These are phyloP conservation scores for Heliconius cydno DNA, from an alignment of 2,888 invertebrate species.

Conservation along the genomic window DNA sequence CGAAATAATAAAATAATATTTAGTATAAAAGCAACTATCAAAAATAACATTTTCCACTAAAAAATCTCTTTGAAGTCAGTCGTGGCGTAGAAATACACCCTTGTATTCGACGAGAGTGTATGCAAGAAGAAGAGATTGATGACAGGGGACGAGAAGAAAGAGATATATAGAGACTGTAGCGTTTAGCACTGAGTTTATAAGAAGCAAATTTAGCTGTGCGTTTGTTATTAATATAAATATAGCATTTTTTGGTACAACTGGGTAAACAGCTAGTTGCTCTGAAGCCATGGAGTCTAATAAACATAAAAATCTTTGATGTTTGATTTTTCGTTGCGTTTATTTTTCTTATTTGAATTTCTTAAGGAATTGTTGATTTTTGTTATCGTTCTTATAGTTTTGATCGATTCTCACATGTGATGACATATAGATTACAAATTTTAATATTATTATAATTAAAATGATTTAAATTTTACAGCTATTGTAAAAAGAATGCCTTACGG, in stretches of 20 bases:
- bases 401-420: neutral
- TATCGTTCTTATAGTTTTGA: neutral
- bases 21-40: too few relatives aligned
- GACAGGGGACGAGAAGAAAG: neutral
- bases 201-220: neutral
- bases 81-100: too few relatives aligned
- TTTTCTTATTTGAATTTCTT: neutral
- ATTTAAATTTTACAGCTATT: too few relatives aligned
- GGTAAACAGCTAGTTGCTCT: neutral
- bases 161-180: neutral
- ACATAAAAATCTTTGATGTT: constrained; percentile 7
- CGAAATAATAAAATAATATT: too few relatives aligned
- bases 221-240: neutral
- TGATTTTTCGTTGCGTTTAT: neutral
- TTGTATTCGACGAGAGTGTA: neutral
- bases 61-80: too few relatives aligned
- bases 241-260: neutral
- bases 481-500: too few relatives aligned
- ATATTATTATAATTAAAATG: neutral
- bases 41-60: too few relatives aligned
- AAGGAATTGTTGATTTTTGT: neutral
- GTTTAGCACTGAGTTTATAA: neutral
- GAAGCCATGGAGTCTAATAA: neutral
- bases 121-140: neutral
- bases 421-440: neutral